phyloP scores from a whole-genome alignment of 2,888 invertebrate genomes.

The Leucophenga montana region DNA sequence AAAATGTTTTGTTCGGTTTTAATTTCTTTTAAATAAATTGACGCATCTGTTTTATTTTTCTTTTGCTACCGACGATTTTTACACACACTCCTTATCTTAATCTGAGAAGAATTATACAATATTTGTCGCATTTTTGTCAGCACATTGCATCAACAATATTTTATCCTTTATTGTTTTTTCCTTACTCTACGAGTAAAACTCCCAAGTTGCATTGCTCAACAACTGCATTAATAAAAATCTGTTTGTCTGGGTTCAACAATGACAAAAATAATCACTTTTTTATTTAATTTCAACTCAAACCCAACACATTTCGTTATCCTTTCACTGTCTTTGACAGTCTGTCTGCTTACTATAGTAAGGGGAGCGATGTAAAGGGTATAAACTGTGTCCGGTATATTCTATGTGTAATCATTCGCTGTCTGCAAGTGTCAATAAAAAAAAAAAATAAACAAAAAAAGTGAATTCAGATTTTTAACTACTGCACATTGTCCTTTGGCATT shows the following conservation, averaged over 20 bases:
- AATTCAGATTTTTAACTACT: slow-evolving; percentile 19
- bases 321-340: neutral
- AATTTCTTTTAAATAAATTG: too few species aligned
- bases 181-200: neutral
- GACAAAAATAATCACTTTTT: slow-evolving; percentile 58
- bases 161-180: neutral
- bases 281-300: slow-evolving; percentile 56
- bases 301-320: slow-evolving; percentile 4
- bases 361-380: neutral
- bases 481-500: slow-evolving; percentile 53
- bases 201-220: too few species aligned
- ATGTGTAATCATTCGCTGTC: slow-evolving; percentile 4
- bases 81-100: too few species aligned
- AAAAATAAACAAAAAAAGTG: neutral
- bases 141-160: neutral
- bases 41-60: neutral
- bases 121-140: slow-evolving; percentile 12
- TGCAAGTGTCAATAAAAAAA: slow-evolving; percentile 10
- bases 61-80: neutral
- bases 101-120: neutral
- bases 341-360: too few species aligned
- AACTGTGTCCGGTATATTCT: neutral
- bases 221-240: neutral
- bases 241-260: slow-evolving; percentile 6
- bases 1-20: too few species aligned